Evolutionary conservation across 2,888 invertebrate species (phyloP).

Genomic region (Zeuzera pyrina): DNA sequence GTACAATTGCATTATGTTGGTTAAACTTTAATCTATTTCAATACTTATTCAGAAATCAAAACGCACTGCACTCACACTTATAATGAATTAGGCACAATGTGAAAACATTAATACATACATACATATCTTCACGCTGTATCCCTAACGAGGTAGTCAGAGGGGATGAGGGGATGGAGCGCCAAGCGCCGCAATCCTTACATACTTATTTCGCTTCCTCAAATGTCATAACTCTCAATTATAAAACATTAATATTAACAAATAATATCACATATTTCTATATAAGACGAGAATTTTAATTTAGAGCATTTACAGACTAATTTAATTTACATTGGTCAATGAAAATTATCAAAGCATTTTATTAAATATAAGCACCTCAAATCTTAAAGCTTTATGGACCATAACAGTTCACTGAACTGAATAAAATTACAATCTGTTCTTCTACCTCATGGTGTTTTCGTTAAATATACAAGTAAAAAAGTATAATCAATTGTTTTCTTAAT

Average conservation of each 20-base stretch:
- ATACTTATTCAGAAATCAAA: too few species aligned
- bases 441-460: background rate
- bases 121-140: too few species aligned
- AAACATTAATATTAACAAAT: background rate
- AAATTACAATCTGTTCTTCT: conserved; percentile 8
- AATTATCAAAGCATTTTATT: background rate
- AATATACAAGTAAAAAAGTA: too few species aligned
- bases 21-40: too few species aligned
- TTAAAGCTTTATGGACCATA: conserved; percentile 1
- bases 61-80: background rate
- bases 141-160: too few species aligned
- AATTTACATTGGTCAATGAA: background rate
- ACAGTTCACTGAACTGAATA: conserved; percentile 21
- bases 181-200: too few species aligned
- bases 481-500: too few species aligned
- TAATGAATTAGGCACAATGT: background rate
- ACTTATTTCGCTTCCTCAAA: too few species aligned
- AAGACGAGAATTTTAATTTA: background rate
- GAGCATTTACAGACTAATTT: background rate
- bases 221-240: background rate
- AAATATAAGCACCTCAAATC: background rate
- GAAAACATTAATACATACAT: background rate
- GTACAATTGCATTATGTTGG: too few species aligned
- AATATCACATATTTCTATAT: background rate
- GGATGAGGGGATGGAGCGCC: too few species aligned